Evolutionary conservation across 2,797 vertebrate species (phyloP), one percentile per base, ranked within the genome.

Genomic region (Myotis daubentonii): DNA sequence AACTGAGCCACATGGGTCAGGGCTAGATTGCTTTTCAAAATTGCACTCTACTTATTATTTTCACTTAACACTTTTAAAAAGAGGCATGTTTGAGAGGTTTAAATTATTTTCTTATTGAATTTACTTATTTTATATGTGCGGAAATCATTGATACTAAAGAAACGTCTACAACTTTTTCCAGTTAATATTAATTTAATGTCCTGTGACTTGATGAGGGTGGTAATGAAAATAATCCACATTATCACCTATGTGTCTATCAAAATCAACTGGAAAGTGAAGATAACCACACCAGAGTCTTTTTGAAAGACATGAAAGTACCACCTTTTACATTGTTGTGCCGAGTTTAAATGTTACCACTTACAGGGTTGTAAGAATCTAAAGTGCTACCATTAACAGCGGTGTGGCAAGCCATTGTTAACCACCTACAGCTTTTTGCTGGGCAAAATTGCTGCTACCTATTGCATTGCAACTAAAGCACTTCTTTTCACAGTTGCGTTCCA

Each of bases 391-490:
- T 97, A 98, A 96, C 93, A 95, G 83, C 57, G 90, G 91, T 96
- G 95, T 96, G 95, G 95, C 93, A 97, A 98, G 97, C 83, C 93
- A 92, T n/a, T 80, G 19, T 82, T 97, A 97, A 95, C 97, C 97
- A 97, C 97, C 97, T 97, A 92, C 93, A 84, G 97, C 30, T 97
- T 93, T 95, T 83, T 51, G 41, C 95, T 72, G 94, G 93, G 91
- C 72, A 97, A 96, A 98, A 98, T 15, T 97, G 96, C 97, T 82
- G 65, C 72, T 97, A 93, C 62, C 84, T 97, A 44, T 74, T 62
- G 92, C 20, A 36, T n/a, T 57, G 17, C 84, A 96, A 95, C 95
- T 97, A 93, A 97, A 97, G 87, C 87, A 91, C 89, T 98, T 91
- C 83, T 97, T 97, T 98, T 97, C 97, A 97, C 97, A 97, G 97